A percentile compares a stretch with the other conserved stretches of the same genome.
Evolutionary conservation across 2,797 vertebrate genomes (phyloP).

Genomic region (Phataginus tetradactyla): DNA sequence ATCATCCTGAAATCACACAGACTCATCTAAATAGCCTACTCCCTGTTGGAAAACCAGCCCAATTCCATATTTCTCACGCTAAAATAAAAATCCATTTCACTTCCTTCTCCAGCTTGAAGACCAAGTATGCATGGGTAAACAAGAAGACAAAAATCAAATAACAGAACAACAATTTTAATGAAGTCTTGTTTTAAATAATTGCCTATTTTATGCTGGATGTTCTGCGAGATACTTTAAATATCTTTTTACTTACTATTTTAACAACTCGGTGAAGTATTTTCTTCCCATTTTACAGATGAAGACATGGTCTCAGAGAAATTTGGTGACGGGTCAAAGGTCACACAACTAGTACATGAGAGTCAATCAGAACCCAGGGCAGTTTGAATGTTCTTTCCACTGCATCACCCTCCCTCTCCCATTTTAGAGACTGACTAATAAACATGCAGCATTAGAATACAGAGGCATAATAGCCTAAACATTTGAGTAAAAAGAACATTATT

Average conservation of each 20-base stretch:
- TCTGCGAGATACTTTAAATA: background rate
- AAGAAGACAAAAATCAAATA: background rate
- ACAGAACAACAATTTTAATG: background rate
- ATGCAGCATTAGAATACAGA: background rate
- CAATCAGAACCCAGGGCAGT: background rate
- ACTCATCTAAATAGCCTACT: slow-evolving; percentile 43
- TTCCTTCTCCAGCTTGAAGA: background rate
- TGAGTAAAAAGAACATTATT: slow-evolving; percentile 40
- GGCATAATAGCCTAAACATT: background rate
- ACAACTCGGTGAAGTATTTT: background rate
- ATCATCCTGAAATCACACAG: slow-evolving; percentile 71
- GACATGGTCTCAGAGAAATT: background rate
- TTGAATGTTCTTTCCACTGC: background rate
- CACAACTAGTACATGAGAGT: slow-evolving; percentile 10
- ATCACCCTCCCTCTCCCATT: background rate
- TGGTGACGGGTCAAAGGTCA: slow-evolving; percentile 38
- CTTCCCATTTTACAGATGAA: slow-evolving; percentile 60
- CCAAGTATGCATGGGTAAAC: background rate
- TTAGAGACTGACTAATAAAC: background rate
- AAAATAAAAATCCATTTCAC: slow-evolving; percentile 47
- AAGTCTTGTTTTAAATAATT: slow-evolving; percentile 13
- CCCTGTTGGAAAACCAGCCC: slow-evolving; percentile 42
- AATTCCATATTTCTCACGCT: background rate
- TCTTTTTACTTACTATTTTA: background rate
- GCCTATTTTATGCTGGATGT: background rate